Evolutionary conservation across 2,797 vertebrate genomes (phyloP).

Genomic region (Hipposideros larvatus): DNA sequence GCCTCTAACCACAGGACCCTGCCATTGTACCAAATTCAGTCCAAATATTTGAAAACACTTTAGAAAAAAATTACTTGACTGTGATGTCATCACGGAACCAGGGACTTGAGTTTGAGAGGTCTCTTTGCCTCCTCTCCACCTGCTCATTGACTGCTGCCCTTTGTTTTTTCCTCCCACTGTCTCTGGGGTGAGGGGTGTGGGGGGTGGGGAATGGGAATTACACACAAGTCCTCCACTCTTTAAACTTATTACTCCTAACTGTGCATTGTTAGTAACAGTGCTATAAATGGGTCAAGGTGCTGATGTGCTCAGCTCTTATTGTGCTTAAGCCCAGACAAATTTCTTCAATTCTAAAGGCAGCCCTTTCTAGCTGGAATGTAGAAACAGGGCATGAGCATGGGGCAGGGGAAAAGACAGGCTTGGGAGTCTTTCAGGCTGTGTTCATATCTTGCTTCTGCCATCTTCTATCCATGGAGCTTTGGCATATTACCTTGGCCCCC

Average conservation of each 20-base stretch:
- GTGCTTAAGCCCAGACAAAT: neutral
- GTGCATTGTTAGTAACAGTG: neutral
- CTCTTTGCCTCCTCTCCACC: neutral
- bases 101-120: neutral
- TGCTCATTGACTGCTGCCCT: neutral
- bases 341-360: neutral
- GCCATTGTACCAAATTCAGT: neutral
- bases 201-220: neutral
- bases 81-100: neutral
- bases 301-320: neutral
- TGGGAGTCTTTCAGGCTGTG: neutral
- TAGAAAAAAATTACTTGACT: neutral
- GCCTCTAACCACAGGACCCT: neutral
- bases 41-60: neutral
- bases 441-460: neutral
- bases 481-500: neutral
- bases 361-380: neutral
- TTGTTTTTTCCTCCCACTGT: neutral
- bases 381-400: neutral
- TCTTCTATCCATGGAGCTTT: neutral
- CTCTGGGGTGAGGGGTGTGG: neutral
- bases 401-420: neutral
- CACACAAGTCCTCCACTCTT: neutral
- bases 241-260: neutral
- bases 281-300: neutral